phyloP scores from a whole-genome alignment of 2,113 vertebrate species.

The Nothocercus nigrocapillus region DNA sequence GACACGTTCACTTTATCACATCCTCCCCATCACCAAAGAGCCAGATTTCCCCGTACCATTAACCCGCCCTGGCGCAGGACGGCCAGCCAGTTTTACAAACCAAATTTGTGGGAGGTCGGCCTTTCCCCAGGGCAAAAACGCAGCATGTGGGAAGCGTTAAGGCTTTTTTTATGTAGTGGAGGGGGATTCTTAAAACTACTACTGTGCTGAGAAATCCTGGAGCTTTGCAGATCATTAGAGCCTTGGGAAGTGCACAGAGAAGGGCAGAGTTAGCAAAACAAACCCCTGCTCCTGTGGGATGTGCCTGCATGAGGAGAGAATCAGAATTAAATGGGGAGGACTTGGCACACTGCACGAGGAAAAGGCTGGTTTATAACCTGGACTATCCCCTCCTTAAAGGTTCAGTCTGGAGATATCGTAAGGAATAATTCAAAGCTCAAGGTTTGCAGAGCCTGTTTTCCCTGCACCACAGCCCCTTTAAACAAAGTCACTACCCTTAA shows the following conservation, averaged over 20 bases:
- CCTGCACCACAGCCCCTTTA: not conserved
- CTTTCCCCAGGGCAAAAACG: conserved; percentile 45
- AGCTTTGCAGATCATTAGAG: conserved; percentile 74
- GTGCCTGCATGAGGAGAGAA: conserved; percentile 68
- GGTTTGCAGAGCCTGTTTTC: not conserved
- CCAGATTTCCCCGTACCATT: not conserved
- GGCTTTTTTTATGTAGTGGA: conserved; percentile 47
- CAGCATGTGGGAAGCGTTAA: conserved; percentile 68
- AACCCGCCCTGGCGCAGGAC: conserved; percentile 32
- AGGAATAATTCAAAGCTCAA: conserved; percentile 35
- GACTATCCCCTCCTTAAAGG: conserved; percentile 73
- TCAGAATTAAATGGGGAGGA: conserved; percentile 67
- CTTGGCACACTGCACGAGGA: conserved; percentile 71
- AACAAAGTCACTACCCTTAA: not conserved
- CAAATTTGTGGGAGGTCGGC: conserved; percentile 50
- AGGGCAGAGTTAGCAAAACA: conserved; percentile 79
- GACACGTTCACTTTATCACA: conserved; percentile 69
- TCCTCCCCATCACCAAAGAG: conserved; percentile 75
- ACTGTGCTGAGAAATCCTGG: conserved; percentile 46
- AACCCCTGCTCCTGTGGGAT: conserved; percentile 74
- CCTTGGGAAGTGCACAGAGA: conserved; percentile 70
- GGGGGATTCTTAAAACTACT: conserved; percentile 55
- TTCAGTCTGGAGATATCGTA: not conserved
- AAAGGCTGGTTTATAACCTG: conserved; percentile 64
- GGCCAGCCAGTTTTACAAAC: conserved; percentile 37